Conservation (phyloP, 2,888 invertebrate species). For the Epicampocera succincta region DNA sequence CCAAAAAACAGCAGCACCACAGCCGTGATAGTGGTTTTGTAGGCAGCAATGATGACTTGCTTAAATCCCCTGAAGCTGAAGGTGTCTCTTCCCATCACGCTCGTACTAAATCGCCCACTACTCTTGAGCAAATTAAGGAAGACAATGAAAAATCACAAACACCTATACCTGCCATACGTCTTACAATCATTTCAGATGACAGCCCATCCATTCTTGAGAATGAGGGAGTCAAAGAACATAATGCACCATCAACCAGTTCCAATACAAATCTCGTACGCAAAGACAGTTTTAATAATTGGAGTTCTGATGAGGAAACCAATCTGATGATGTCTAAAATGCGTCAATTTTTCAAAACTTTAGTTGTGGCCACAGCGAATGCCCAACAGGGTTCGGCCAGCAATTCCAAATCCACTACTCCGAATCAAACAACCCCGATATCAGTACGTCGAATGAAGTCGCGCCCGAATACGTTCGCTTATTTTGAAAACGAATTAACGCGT, state of each 20-base stretch:
- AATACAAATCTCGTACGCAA: conserved; percentile 86
- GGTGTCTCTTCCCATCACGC: conserved; percentile 52
- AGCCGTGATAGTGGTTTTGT: conserved; percentile 94
- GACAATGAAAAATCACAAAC: conserved; percentile 81
- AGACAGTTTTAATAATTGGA: conserved; percentile 96
- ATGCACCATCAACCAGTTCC: conserved; percentile 79
- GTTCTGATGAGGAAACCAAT: conserved; percentile 96
- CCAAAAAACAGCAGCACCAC: conserved; percentile 85
- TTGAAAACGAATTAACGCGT: conserved; percentile 93
- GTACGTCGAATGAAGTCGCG: conserved; percentile 84
- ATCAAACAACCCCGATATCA: conserved; percentile 81
- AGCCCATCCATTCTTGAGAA: conserved; percentile 41
- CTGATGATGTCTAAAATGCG: conserved; percentile 97
- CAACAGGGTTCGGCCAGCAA: conserved; percentile 77
- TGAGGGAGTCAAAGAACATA: conserved; percentile 41
- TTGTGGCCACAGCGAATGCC: conserved; percentile 85
- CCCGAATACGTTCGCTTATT: conserved; percentile 92
- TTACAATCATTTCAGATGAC: conserved; percentile 67
- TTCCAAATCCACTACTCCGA: conserved; percentile 75
- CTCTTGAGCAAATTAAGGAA: conserved; percentile 76
- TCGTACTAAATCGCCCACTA: conserved; percentile 74
- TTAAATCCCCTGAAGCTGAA: conserved; percentile 83
- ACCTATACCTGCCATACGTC: conserved; percentile 62
- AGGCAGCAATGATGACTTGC: conserved; percentile 92
- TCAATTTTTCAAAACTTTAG: conserved; percentile 94